Conservation (phyloP, 2,888 invertebrate species). For the Electrophaes corylata region DNA sequence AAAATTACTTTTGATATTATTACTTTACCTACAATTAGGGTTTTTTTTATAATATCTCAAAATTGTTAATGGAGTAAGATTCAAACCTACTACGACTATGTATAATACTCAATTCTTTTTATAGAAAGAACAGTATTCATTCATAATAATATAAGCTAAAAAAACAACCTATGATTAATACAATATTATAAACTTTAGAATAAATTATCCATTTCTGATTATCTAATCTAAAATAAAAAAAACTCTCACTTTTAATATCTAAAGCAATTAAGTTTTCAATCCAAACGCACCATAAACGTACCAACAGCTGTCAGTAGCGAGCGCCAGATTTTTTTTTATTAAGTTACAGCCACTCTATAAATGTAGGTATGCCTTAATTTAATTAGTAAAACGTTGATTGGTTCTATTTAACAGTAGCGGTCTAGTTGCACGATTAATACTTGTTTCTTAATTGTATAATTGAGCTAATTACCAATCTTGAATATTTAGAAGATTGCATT, state of each 20-base stretch:
- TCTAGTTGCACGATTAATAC: constrained; percentile 13
- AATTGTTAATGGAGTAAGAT: no score
- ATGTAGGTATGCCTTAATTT: constrained; percentile 26
- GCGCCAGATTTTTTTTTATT: constrained; percentile 30
- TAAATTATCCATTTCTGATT: no score
- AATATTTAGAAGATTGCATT: no score
- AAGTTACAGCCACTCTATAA: constrained; percentile 34
- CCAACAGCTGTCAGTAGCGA: constrained; percentile 16
- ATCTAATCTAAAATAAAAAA: no score
- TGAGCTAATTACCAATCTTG: background rate
- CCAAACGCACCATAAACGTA: constrained; percentile 43
- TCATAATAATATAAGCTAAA: no score
- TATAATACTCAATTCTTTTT: no score
- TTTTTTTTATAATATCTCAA: no score
- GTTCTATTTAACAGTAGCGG: constrained; percentile 35
- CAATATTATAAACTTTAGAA: no score
- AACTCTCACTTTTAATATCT: constrained; percentile 45
- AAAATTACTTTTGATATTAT: background rate
- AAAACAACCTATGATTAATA: no score
- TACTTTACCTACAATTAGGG: no score
- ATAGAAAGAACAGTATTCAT: no score
- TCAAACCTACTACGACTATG: no score
- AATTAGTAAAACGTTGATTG: constrained; percentile 37
- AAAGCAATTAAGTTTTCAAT: constrained; percentile 60
- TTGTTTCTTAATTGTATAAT: constrained; percentile 25